A percentile compares a stretch with the other conserved stretches of the same genome.
Conservation (phyloP, 2,113 vertebrate genomes). For the Calyptommatus sinebrachiatus region DNA sequence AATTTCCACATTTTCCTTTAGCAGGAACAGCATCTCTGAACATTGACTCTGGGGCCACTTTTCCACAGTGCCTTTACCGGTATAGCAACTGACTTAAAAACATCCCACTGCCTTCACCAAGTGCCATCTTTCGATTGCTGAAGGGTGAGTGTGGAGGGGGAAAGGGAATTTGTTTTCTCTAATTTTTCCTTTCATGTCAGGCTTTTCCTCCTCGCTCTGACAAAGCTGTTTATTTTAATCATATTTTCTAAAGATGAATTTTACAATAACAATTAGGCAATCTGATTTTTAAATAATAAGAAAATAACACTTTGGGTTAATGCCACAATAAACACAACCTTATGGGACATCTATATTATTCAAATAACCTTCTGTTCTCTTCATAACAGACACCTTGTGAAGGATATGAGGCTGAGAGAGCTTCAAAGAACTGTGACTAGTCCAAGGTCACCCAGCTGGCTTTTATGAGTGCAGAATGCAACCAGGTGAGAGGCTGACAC, state of each 20-base stretch:
- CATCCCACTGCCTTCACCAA: not conserved
- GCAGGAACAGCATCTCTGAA: not conserved
- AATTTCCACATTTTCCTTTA: not conserved
- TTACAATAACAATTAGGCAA: not conserved
- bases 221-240: not conserved
- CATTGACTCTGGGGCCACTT: not conserved
- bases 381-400: no score
- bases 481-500: not conserved
- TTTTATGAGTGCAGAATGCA: no score
- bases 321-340: not conserved
- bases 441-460: no score
- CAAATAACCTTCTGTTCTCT: no score
- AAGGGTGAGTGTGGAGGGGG: not conserved
- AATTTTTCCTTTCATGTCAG: not conserved
- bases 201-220: not conserved
- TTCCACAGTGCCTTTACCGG: not conserved
- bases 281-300: not conserved
- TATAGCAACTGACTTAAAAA: not conserved
- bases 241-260: not conserved
- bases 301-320: not conserved
- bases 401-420: no score
- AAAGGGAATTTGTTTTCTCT: not conserved
- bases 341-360: not conserved
- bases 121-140: not conserved
- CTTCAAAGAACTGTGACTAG: no score